Conservation (phyloP, 2,113 vertebrate species). For the Tauraco erythrolophus region DNA sequence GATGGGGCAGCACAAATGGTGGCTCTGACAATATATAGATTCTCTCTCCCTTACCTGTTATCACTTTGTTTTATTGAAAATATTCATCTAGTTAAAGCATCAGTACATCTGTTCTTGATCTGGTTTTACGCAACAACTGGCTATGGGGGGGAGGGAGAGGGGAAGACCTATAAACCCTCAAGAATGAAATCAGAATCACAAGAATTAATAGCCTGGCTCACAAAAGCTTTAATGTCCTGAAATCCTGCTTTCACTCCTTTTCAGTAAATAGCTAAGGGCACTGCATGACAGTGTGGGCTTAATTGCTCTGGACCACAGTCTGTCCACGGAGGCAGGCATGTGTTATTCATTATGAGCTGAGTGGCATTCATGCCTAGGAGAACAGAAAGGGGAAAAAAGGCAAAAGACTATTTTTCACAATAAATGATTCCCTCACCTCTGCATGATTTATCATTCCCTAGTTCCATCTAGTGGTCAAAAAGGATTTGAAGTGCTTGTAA, state of each 20-base stretch:
- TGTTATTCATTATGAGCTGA: constrained; percentile 31
- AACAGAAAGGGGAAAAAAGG: not conserved
- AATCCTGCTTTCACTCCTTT: not conserved
- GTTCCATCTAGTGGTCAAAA: constrained; percentile 20
- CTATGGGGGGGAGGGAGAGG: not conserved
- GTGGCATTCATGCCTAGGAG: constrained; percentile 8
- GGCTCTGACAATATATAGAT: not conserved
- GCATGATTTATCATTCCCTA: constrained; percentile 22
- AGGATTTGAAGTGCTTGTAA: not conserved
- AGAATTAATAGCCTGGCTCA: constrained; percentile 22
- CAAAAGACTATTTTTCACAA: constrained; percentile 7
- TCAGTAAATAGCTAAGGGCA: constrained; percentile 50
- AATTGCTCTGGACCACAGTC: not conserved
- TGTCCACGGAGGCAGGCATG: not conserved
- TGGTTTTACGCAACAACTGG: not conserved
- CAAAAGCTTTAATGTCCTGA: not conserved
- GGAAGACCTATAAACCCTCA: not conserved
- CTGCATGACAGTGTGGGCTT: constrained; percentile 22
- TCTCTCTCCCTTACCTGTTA: not conserved
- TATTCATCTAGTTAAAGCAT: not conserved
- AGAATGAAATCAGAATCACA: constrained; percentile 23
- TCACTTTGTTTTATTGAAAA: not conserved
- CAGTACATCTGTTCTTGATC: not conserved
- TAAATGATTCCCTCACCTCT: not conserved
- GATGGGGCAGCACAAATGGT: not conserved